Evolutionary conservation across 2,797 vertebrate species (phyloP), one percentile per base, ranked within the genome.

Genomic region (Margarornis squamiger): DNA sequence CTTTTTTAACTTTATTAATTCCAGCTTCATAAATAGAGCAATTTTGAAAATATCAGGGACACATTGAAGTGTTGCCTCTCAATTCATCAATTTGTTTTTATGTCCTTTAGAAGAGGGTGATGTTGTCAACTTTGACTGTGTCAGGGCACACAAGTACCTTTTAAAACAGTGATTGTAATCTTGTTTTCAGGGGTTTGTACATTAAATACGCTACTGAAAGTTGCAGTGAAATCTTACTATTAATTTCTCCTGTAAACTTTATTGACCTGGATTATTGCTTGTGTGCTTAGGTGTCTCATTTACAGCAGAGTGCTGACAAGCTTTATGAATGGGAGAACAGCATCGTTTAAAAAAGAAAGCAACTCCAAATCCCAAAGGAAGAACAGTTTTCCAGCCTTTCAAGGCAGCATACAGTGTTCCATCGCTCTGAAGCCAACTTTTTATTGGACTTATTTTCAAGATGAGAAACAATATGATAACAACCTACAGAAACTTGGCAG

Each of bases 401-500:
- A 93, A 94, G 85, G 52, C 70, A 93, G 21, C 57, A 54, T 11
- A 51, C 12, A 52, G 41, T 32, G 46, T 81, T 93, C 49, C 72
- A 67, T 70, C 72, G 55, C 11, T n/a, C 41, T 78, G 74, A 92
- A 94, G 83, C n/a, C 70, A 95, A 52, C 19, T 29, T 86, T 78
- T n/a, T 21, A 63, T 36, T 38, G 26, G 62, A 84, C 77, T 68
- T 62, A 65, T 48, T 85, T 85, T 95, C 57, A 81, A 92, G 49
- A n/a, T 46, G 81, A 91, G 57, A 92, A 96, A 67, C n/a, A 77
- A 84, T 88, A 79, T 46, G 84, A 75, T 81, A 85, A 63, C 49
- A 86, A 71, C 77, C 49, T 88, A 86, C 12, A 84, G 77, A 91
- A 81, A 91, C 39, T 58, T 89, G 89, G 61, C 62, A 45, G 3